These are phyloP conservation scores for Montifringilla adamsi DNA, from an alignment of 2,113 vertebrate species.

Conservation along the genomic window DNA sequence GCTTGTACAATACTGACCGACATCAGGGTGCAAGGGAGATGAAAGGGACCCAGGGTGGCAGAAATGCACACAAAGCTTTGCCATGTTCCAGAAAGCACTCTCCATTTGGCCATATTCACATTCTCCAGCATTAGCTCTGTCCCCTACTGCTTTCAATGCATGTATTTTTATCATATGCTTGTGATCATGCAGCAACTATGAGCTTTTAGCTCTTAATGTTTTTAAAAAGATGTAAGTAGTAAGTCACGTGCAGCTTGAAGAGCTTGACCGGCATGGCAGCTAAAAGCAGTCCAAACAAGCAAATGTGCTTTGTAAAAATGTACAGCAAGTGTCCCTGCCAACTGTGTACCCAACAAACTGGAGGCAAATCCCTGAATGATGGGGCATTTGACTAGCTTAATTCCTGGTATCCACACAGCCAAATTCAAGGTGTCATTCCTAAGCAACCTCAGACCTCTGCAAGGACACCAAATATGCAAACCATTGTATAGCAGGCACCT, in stretches of 20 bases:
- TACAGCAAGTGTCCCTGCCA: neutral
- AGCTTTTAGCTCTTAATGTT: neutral
- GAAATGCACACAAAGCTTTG: neutral
- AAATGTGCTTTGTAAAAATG: neutral
- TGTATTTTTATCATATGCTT: neutral
- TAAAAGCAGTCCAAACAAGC: neutral
- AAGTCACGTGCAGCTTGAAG: neutral
- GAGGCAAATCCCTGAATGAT: neutral
- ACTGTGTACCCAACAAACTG: neutral
- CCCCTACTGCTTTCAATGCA: neutral
- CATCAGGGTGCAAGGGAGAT: neutral
- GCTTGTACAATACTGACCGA: fast-evolving
- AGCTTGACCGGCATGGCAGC: neutral
- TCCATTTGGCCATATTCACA: neutral
- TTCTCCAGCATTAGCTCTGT: neutral
- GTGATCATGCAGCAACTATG: neutral
- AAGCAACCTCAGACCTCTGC: neutral
- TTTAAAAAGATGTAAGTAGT: neutral
- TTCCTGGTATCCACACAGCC: neutral
- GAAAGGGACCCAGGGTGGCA: neutral
- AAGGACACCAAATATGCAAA: neutral
- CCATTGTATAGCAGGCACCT: neutral
- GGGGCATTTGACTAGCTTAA: neutral
- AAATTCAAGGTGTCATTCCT: neutral
- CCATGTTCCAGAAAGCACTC: neutral